Percentiles rank a stretch among this genome's conserved stretches.
phyloP scores from a whole-genome alignment of 2,113 vertebrate species.

The Passer domesticus region DNA sequence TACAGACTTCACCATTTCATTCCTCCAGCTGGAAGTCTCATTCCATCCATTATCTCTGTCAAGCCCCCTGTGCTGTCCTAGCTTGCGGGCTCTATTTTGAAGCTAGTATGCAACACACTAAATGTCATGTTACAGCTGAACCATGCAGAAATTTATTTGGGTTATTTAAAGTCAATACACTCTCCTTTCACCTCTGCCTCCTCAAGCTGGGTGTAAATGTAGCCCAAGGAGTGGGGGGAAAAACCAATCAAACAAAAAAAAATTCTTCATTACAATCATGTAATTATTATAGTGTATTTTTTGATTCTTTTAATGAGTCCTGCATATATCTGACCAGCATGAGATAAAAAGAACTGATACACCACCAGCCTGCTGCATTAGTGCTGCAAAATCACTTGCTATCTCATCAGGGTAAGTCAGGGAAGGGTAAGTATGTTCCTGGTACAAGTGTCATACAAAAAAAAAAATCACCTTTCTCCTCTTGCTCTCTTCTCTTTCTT shows the following conservation, averaged over 20 bases:
- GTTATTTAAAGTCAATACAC: neutral
- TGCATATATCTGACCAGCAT: neutral
- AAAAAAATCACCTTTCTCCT: neutral
- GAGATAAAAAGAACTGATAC: neutral
- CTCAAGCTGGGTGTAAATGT: neutral
- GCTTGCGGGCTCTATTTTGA: slow-evolving; percentile 19
- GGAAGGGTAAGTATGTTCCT: neutral
- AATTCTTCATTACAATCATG: neutral
- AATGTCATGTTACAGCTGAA: neutral
- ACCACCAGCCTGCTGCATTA: neutral
- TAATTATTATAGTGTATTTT: neutral
- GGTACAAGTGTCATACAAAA: neutral
- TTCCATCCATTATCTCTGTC: slow-evolving; percentile 51
- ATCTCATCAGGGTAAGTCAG: neutral
- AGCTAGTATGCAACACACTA: neutral
- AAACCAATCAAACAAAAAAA: neutral
- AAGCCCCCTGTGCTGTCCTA: neutral
- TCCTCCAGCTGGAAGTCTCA: slow-evolving; percentile 45
- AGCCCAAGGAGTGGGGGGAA: neutral
- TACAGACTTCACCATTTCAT: slow-evolving; percentile 18
- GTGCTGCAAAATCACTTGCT: neutral
- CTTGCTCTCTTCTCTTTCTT: neutral
- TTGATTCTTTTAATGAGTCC: neutral
- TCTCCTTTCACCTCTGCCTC: neutral
- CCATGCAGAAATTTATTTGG: neutral